Conservation (phyloP, 1,140 invertebrate species). For the Sminthurinus signatus region DNA sequence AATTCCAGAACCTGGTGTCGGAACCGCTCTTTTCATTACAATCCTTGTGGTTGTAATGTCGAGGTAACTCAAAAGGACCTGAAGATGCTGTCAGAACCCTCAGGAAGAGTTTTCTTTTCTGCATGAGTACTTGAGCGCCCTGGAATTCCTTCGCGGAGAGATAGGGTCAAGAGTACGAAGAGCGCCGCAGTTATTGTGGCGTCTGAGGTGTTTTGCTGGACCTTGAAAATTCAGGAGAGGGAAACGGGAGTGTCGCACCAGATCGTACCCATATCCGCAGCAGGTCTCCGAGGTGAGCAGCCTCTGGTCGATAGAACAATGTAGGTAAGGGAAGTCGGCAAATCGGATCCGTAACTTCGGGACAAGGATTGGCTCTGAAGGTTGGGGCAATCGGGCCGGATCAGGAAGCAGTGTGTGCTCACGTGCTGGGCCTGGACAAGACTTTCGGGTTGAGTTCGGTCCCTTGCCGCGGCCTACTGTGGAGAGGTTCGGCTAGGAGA, state of each 20-base stretch:
- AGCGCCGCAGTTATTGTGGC: slow-evolving; percentile 62
- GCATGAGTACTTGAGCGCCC: slow-evolving; percentile 61
- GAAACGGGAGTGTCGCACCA: slow-evolving; percentile 38
- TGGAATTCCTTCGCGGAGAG: slow-evolving; percentile 61
- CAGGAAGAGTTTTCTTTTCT: slow-evolving; percentile 71
- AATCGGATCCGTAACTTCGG: slow-evolving; percentile 76
- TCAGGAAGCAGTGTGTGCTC: slow-evolving; percentile 31
- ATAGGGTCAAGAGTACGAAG: slow-evolving; percentile 63
- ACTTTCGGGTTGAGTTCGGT: slow-evolving; percentile 29
- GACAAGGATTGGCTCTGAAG: too few species aligned
- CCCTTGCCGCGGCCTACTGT: too few species aligned
- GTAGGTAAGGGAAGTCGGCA: slow-evolving; percentile 80
- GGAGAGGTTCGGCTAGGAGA: too few species aligned
- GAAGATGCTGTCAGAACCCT: slow-evolving; percentile 64
- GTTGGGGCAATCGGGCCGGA: slow-evolving; percentile 29
- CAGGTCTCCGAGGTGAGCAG: slow-evolving; percentile 83
- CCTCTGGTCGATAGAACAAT: slow-evolving; percentile 82
- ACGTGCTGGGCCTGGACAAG: slow-evolving; percentile 35
- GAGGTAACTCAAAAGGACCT: slow-evolving; percentile 59
- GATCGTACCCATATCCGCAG: slow-evolving; percentile 73
- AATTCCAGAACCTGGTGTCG: too few species aligned
- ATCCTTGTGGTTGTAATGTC: slow-evolving; percentile 54
- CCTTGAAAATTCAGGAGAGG: too few species aligned
- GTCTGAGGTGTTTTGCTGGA: slow-evolving; percentile 58
- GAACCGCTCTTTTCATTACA: slow-evolving; percentile 55